These are phyloP conservation scores for Pseudolaguvia tuberculata DNA, from an alignment of 2,113 vertebrate species.

Conservation along the genomic window DNA sequence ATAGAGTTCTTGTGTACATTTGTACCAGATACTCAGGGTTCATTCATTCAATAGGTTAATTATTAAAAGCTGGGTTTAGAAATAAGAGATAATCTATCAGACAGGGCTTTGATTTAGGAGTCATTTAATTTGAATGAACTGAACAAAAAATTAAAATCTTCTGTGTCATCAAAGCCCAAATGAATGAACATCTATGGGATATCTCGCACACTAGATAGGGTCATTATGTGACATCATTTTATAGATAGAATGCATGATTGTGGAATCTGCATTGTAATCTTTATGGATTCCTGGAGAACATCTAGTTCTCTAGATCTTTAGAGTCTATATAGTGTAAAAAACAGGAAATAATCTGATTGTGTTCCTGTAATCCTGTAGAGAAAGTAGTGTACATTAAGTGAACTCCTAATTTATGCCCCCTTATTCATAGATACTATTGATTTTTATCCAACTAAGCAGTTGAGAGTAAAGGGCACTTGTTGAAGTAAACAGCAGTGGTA, in stretches of 20 bases:
- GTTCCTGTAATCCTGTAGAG: too few species aligned
- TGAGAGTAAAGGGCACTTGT: too few species aligned
- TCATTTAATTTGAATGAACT: neutral
- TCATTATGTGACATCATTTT: neutral
- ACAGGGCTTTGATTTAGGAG: neutral
- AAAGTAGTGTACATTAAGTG: too few species aligned
- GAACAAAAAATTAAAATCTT: too few species aligned
- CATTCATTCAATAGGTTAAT: conserved; percentile 39
- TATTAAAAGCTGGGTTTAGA: conserved; percentile 11
- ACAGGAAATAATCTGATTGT: neutral
- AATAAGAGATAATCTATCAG: neutral
- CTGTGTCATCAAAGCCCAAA: neutral
- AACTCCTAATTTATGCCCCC: neutral
- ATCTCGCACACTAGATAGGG: neutral
- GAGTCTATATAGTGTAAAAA: neutral
- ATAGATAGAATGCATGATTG: too few species aligned
- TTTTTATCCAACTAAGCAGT: too few species aligned
- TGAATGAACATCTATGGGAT: neutral
- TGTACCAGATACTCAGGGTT: conserved; percentile 7
- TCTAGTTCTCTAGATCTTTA: too few species aligned
- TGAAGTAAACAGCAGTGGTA: too few species aligned
- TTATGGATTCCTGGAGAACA: too few species aligned
- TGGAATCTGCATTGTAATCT: too few species aligned
- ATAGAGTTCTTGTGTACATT: neutral
- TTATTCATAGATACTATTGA: too few species aligned